These are phyloP conservation scores for Calyptommatus sinebrachiatus DNA, from an alignment of 2,113 vertebrate genomes.

Conservation along the genomic window DNA sequence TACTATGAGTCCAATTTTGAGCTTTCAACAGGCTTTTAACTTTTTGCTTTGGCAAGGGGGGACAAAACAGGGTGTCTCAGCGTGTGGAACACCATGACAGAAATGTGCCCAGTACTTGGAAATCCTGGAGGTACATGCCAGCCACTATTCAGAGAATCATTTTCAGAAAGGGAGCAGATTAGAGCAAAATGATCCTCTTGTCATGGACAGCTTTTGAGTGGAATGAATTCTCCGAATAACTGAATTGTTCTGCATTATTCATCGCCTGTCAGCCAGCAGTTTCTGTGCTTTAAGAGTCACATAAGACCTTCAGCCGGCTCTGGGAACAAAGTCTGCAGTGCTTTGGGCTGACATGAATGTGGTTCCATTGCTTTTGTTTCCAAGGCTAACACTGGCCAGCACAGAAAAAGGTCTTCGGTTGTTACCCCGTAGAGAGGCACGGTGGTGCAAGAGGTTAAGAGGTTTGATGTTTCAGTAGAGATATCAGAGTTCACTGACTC, in stretches of 20 bases:
- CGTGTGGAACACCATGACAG: neutral
- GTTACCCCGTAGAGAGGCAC: neutral
- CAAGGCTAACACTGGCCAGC: neutral
- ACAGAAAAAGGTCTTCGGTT: neutral
- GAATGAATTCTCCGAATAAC: constrained; percentile 9
- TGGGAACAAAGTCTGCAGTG: constrained; percentile 45
- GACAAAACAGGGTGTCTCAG: neutral
- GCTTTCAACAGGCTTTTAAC: too few relatives aligned
- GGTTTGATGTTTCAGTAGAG: too few relatives aligned
- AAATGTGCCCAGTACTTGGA: constrained; percentile 22
- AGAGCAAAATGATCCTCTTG: constrained; percentile 16
- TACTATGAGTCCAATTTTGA: too few relatives aligned
- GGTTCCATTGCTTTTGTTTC: constrained; percentile 33
- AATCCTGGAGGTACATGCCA: constrained; percentile 14
- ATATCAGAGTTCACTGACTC: too few relatives aligned
- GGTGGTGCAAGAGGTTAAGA: too few relatives aligned
- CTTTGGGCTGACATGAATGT: constrained; percentile 44
- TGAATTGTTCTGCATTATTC: constrained; percentile 41
- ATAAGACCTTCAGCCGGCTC: constrained; percentile 23
- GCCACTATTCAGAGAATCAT: constrained; percentile 47
- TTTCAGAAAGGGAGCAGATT: constrained; percentile 27
- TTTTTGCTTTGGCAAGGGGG: neutral
- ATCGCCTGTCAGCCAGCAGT: constrained; percentile 21
- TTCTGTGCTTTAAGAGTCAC: constrained; percentile 16
- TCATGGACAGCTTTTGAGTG: constrained; percentile 28